Base-by-base conservation (phyloP, 2,113 vertebrate genomes). In the Myotis yumanensis region DNA sequence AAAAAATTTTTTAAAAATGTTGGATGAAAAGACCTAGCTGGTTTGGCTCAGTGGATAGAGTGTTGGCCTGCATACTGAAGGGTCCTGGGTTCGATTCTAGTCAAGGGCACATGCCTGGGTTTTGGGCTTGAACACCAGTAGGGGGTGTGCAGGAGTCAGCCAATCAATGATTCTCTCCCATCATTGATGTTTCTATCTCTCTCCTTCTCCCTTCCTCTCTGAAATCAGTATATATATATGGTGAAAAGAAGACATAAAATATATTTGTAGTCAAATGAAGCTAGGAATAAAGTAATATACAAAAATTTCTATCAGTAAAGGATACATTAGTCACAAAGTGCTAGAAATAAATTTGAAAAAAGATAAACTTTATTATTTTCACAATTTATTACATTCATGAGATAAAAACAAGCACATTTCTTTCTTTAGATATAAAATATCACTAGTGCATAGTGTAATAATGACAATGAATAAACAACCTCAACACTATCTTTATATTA, bases 231-330 rank as follows among this genome's bases (percentile, higher is more conserved):
- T 37, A 37, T 37, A 37, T 37, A 37, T 37, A 37, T 37, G 40
- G 35, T 64, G 10, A 90, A 71, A 89, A 84, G 3, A 77, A 77
- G 54, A 48, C 32, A 17, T 35, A 4, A 81, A 95, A 62, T 3
- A 37, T 40, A 25, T 16, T 54, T 51, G 1, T 32, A 86, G 32
- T n/a, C 20, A 86, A 90, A n/a, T 11, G 5, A 22, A 89, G 12
- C 6, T 14, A 51, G 10, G 17, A 35, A 20, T 79, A 85, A 79
- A 69, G 28, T 57, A 66, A 66, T n/a, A 18, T 64, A 83, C 5
- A 81, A 91, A 91, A 54, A 91, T 81, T 75, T 83, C 46, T 83
- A 23, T 88, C 88, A 83, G 8, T 54, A 2, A 90, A 90, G 2
- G 11, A 71, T 25, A 90, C 40, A 54, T 86, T 59, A 90, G 35